Evolutionary conservation across 1,140 invertebrate genomes (phyloP).

Genomic region (Aculops lycopersici): DNA sequence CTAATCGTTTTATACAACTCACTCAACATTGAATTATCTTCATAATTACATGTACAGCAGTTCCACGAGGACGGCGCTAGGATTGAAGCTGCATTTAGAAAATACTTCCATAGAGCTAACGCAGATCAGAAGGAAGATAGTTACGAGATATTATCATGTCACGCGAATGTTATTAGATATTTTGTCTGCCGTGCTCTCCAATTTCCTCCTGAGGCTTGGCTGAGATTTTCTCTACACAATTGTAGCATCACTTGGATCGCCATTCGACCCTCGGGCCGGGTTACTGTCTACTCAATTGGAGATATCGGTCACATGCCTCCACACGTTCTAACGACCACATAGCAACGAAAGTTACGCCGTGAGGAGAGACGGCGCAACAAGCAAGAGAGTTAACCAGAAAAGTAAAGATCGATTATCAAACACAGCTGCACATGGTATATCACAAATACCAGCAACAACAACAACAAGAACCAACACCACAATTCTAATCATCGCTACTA

Average conservation of each 20-base stretch:
- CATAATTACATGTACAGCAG: slow-evolving; percentile 19
- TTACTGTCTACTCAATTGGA: slow-evolving; percentile 38
- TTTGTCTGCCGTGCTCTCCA: slow-evolving; percentile 89
- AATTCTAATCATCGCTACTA: too few species aligned
- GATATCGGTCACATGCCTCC: slow-evolving; percentile 56
- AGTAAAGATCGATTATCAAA: too few species aligned
- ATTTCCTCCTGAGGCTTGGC: slow-evolving; percentile 81
- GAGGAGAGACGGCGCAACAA: too few species aligned
- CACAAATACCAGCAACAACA: too few species aligned
- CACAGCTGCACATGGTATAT: too few species aligned
- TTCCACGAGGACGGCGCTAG: slow-evolving; percentile 72
- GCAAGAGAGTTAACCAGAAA: too few species aligned
- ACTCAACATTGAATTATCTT: slow-evolving; percentile 2
- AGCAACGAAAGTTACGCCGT: too few species aligned
- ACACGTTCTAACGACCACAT: slow-evolving; percentile 6
- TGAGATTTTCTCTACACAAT: slow-evolving; percentile 59
- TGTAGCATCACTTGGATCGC: slow-evolving; percentile 67
- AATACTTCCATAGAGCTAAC: slow-evolving; percentile 63
- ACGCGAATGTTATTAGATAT: slow-evolving; percentile 91
- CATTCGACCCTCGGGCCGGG: slow-evolving; percentile 50
- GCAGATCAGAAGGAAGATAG: slow-evolving; percentile 39
- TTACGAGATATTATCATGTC: slow-evolving; percentile 75
- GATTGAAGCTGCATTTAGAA: slow-evolving; percentile 80
- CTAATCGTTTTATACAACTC: neutral
- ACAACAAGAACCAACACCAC: too few species aligned